These are phyloP conservation scores for Dicerorhinus sumatrensis DNA, from an alignment of 2,113 vertebrate species.

Conservation along the genomic window DNA sequence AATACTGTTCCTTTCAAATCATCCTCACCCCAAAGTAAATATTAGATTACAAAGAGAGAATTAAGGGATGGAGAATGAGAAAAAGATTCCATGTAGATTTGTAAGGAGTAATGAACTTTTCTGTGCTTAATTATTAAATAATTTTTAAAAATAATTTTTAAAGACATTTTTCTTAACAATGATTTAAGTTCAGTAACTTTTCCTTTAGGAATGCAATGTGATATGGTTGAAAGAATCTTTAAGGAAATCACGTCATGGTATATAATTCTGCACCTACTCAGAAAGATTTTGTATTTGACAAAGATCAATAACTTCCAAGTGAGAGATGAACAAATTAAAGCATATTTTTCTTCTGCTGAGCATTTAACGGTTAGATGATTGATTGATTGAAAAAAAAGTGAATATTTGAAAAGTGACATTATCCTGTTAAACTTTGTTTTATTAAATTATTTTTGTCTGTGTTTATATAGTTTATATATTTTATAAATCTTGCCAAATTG, in stretches of 20 bases:
- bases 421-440: background rate
- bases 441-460: background rate
- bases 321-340: background rate
- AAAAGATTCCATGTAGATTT: background rate
- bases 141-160: background rate
- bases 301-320: background rate
- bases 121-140: background rate
- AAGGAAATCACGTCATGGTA: background rate
- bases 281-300: background rate
- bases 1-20: background rate
- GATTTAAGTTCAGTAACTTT: background rate
- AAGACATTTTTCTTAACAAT: background rate
- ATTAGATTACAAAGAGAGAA: background rate
- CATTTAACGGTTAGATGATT: background rate
- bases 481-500: slow-evolving; percentile 39
- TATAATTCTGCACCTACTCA: background rate
- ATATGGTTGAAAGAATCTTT: background rate
- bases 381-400: background rate
- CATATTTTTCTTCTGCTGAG: background rate
- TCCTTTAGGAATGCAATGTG: background rate
- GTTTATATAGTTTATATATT: background rate
- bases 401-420: background rate
- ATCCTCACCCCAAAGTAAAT: background rate
- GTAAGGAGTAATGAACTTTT: background rate
- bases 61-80: background rate